Percentiles rank a stretch among this genome's conserved stretches.
Conservation (phyloP, 2,113 vertebrate species). For the Struthidea cinerea region DNA sequence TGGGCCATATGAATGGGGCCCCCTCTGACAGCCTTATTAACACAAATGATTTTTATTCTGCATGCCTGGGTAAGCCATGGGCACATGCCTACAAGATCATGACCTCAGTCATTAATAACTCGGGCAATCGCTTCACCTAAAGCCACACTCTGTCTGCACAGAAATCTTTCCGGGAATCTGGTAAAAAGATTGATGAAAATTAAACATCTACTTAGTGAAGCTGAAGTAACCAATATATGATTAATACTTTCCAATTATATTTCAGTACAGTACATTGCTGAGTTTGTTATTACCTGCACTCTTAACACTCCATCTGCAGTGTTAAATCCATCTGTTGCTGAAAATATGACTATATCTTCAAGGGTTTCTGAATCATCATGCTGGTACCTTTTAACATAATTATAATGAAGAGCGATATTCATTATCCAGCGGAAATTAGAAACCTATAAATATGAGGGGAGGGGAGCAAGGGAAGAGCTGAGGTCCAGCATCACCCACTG, state of each 20-base stretch:
- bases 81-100: conserved; percentile 48
- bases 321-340: conserved; percentile 85
- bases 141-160: conserved; percentile 36
- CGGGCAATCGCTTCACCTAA: conserved; percentile 44
- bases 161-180: conserved; percentile 63
- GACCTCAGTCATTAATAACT: conserved; percentile 51
- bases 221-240: conserved; percentile 68
- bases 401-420: conserved; percentile 55
- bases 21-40: conserved; percentile 53
- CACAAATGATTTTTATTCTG: conserved; percentile 29
- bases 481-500: conserved; percentile 4
- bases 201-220: conserved; percentile 68
- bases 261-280: conserved; percentile 68
- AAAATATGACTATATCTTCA: conserved; percentile 77
- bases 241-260: conserved; percentile 72
- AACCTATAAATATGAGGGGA: conserved; percentile 55
- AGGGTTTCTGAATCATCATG: conserved; percentile 87
- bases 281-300: conserved; percentile 77
- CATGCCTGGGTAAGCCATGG: conserved; percentile 46
- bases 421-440: conserved; percentile 65
- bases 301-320: conserved; percentile 73
- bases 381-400: conserved; percentile 81
- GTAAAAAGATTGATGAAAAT: conserved; percentile 66
- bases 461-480: background rate
- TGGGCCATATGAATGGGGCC: background rate